These are phyloP conservation scores for Chondrosia reniformis DNA, from an alignment of 37 sponge, comb jelly and placozoan species.

Conservation along the genomic window DNA sequence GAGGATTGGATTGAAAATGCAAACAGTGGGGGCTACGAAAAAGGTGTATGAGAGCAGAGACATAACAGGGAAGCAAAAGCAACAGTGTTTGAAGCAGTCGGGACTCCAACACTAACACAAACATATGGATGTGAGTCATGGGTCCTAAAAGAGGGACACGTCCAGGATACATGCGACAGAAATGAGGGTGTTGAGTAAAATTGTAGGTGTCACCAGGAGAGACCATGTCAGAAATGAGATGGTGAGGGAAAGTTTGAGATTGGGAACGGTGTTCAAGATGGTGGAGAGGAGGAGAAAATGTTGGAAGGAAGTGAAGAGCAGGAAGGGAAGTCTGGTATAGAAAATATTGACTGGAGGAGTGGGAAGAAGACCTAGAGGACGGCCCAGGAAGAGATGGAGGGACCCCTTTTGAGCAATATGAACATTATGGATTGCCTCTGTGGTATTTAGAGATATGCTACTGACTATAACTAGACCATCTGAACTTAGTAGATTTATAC, in stretches of 20 bases:
- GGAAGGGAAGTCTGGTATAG: slow-evolving; percentile 5
- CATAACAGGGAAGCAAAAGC: slow-evolving; percentile 16
- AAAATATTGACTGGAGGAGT: slow-evolving; percentile 5
- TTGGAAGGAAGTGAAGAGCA: slow-evolving; percentile 1
- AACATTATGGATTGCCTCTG: too few species aligned
- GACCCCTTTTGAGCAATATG: slow-evolving; percentile 6
- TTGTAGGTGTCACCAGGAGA: slow-evolving; percentile 1
- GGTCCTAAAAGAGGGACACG: slow-evolving; percentile 9
- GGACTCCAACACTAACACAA: slow-evolving; percentile 11
- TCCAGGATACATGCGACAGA: slow-evolving; percentile 1
- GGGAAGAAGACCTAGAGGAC: slow-evolving; percentile 9
- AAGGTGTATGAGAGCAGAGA: slow-evolving; percentile 25
- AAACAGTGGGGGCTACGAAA: slow-evolving; percentile 24
- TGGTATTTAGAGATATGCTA: too few species aligned
- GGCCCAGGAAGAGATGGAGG: slow-evolving; percentile 4
- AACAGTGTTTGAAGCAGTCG: slow-evolving; percentile 18
- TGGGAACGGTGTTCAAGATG: not conserved
- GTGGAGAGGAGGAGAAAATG: slow-evolving; percentile 13
- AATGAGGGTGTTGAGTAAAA: slow-evolving; percentile 8
- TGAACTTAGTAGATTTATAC: too few species aligned
- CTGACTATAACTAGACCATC: too few species aligned
- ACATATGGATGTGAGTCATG: slow-evolving; percentile 16
- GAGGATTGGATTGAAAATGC: slow-evolving; percentile 19
- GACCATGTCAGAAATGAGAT: not conserved
- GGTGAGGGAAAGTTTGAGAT: not conserved